Evolutionary conservation across 1,140 invertebrate genomes (phyloP).

Genomic region (Sinella curviseta): DNA sequence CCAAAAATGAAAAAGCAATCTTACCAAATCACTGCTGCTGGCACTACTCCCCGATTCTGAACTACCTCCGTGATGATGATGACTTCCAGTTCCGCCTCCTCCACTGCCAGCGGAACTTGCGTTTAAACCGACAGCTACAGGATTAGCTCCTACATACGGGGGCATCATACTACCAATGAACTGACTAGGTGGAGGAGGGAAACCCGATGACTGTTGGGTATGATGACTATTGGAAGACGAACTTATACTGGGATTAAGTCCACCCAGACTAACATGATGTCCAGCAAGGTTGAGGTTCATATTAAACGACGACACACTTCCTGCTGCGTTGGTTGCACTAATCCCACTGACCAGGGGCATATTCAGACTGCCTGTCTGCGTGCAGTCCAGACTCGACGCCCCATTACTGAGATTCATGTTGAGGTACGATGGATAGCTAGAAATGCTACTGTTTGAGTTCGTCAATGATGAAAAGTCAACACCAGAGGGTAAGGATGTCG

Average conservation of each 20-base stretch:
- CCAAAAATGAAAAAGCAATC: too few species aligned
- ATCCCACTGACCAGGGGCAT: constrained; percentile 54
- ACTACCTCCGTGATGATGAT: constrained; percentile 32
- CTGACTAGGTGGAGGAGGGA: constrained; percentile 42
- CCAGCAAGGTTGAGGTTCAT: constrained; percentile 50
- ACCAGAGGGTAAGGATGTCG: constrained; percentile 5
- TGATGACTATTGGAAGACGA: constrained; percentile 30
- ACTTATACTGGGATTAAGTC: constrained; percentile 22
- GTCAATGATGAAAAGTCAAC: constrained; percentile 42
- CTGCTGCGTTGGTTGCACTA: background rate
- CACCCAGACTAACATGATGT: constrained; percentile 35
- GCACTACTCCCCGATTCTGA: constrained; percentile 46
- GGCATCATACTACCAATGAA: constrained; percentile 43
- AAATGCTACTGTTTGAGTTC: constrained; percentile 37
- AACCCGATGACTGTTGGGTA: constrained; percentile 30
- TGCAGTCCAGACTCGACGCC: constrained; percentile 54
- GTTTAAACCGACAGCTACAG: constrained; percentile 28
- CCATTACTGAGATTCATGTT: constrained; percentile 51
- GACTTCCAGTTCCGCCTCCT: constrained; percentile 21
- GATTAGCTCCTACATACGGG: constrained; percentile 22
- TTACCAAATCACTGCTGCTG: constrained; percentile 44
- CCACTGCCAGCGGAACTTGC: constrained; percentile 31
- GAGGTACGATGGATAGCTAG: constrained; percentile 47
- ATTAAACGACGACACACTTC: constrained; percentile 39
- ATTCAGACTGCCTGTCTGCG: constrained; percentile 57